These are phyloP conservation scores for Macquaria australasica DNA, from an alignment of 2,113 vertebrate genomes.

Conservation along the genomic window DNA sequence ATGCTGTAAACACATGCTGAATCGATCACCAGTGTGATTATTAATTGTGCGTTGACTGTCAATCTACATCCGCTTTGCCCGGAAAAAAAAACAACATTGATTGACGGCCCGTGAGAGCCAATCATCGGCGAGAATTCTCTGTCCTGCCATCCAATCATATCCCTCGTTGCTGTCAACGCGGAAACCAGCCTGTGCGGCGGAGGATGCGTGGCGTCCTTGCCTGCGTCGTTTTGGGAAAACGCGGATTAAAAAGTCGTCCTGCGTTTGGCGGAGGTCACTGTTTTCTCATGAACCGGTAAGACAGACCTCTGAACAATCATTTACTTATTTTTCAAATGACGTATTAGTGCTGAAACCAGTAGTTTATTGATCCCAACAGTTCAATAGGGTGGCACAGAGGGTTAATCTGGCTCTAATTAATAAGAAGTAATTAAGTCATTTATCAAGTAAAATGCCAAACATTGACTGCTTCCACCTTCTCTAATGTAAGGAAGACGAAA, in stretches of 20 bases:
- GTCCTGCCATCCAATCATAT: conserved; percentile 51
- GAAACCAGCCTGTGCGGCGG: background rate
- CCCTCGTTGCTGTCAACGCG: background rate
- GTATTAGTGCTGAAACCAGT: too few relatives aligned
- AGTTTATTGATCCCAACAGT: too few relatives aligned
- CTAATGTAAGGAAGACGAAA: too few relatives aligned
- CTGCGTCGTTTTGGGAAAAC: background rate
- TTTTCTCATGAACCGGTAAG: conserved; percentile 39
- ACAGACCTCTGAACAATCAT: background rate
- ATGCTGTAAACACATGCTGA: too few relatives aligned
- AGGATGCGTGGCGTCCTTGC: conserved; percentile 69
- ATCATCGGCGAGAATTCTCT: background rate
- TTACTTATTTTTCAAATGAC: too few relatives aligned
- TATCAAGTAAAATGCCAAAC: too few relatives aligned
- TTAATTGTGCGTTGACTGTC: too few relatives aligned
- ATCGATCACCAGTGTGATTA: too few relatives aligned
- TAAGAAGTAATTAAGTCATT: too few relatives aligned
- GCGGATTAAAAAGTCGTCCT: background rate
- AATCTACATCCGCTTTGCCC: conserved; percentile 15
- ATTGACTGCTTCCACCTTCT: too few relatives aligned
- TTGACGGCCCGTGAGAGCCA: conserved; percentile 38
- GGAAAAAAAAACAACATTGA: conserved; percentile 8
- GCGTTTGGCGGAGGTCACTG: background rate
- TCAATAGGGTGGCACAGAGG: too few relatives aligned
- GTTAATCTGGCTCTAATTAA: too few relatives aligned